Percentiles rank a stretch among this genome's conserved stretches.
These are phyloP conservation scores for Schizopygopsis pylzovi DNA, from an alignment of 2,797 vertebrate genomes.

Conservation along the genomic window DNA sequence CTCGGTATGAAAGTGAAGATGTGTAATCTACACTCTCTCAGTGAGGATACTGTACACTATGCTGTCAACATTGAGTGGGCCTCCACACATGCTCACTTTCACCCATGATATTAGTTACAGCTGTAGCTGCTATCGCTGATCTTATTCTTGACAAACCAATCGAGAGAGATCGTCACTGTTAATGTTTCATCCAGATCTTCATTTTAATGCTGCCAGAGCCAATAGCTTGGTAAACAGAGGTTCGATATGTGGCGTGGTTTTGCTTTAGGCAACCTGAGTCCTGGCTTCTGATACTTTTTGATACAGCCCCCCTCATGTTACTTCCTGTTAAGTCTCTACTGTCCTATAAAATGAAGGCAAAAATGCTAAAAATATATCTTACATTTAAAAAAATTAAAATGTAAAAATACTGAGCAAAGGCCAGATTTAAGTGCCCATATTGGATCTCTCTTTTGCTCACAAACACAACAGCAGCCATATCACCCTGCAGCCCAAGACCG, in stretches of 20 bases:
- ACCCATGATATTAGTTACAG: conserved; percentile 18
- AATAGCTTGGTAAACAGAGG: neutral
- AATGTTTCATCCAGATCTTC: neutral
- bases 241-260: neutral
- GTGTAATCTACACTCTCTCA: conserved; percentile 37
- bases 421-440: neutral
- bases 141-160: conserved; percentile 10
- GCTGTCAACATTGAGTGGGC: neutral
- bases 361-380: neutral
- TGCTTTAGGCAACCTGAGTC: neutral
- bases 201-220: neutral
- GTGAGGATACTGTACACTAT: neutral
- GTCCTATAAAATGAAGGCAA: neutral
- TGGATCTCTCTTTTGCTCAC: neutral
- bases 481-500: no score
- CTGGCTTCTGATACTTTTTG: neutral
- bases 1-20: conserved; percentile 1
- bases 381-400: neutral
- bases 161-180: neutral
- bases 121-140: neutral
- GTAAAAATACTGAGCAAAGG: neutral
- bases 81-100: conserved; percentile 17
- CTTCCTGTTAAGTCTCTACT: neutral
- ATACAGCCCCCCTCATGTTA: neutral
- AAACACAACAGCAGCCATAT: neutral